Evolutionary conservation across 2,888 invertebrate genomes (phyloP).

Genomic region (Aleiodes leptofemur): DNA sequence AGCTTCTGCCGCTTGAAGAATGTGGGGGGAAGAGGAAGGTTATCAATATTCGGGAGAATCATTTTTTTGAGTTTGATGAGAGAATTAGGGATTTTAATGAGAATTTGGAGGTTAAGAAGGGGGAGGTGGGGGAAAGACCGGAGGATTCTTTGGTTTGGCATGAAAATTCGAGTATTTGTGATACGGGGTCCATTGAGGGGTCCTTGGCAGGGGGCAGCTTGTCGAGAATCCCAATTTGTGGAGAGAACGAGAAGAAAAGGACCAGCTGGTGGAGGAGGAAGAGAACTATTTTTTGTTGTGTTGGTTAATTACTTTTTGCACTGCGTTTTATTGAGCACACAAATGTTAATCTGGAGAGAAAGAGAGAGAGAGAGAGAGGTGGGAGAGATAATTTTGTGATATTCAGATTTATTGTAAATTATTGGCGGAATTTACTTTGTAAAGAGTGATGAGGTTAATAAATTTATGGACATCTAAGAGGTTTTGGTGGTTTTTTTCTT

Average conservation of each 20-base stretch:
- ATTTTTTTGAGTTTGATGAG: constrained; percentile 26
- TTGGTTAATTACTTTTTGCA: constrained; percentile 40
- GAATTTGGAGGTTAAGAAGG: not conserved
- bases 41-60: constrained; percentile 42
- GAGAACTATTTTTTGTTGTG: constrained; percentile 51
- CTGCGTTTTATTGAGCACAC: not conserved
- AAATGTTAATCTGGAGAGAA: not conserved
- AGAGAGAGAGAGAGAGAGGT: not conserved
- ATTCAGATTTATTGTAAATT: no score
- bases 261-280: constrained; percentile 45
- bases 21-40: not conserved
- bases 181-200: constrained; percentile 48
- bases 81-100: constrained; percentile 1
- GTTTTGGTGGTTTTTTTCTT: no score
- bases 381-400: not conserved
- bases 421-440: no score
- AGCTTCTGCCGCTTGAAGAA: constrained; percentile 52
- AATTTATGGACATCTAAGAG: no score
- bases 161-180: constrained; percentile 51
- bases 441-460: no score
- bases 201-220: constrained; percentile 53
- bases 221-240: constrained; percentile 44
- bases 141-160: constrained; percentile 52
- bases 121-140: not conserved
- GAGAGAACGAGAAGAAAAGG: constrained; percentile 31